Percentiles rank a stretch among this genome's conserved stretches.
These are phyloP conservation scores for Malacoraja senta DNA, from an alignment of 2,797 vertebrate genomes.

Conservation along the genomic window DNA sequence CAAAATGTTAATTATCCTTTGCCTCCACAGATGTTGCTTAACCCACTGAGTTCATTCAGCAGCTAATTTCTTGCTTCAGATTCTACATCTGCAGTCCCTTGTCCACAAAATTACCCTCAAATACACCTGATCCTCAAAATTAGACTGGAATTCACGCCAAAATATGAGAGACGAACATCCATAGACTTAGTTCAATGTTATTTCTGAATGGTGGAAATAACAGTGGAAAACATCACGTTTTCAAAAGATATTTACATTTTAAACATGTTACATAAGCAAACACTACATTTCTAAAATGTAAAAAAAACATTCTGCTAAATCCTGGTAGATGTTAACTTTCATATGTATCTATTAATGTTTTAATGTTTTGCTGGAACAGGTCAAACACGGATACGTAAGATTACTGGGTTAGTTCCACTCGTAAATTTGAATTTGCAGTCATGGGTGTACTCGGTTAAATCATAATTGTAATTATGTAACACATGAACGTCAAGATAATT, in stretches of 20 bases:
- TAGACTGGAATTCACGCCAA: background rate
- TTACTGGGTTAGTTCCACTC: background rate
- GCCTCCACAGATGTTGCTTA: too few relatives aligned
- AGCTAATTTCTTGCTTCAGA: too few relatives aligned
- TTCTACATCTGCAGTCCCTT: too few relatives aligned
- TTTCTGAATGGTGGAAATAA: background rate
- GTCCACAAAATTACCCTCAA: too few relatives aligned
- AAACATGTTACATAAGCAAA: too few relatives aligned
- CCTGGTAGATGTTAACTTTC: background rate
- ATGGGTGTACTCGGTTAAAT: background rate
- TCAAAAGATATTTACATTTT: background rate
- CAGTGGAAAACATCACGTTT: background rate
- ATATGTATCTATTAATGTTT: background rate
- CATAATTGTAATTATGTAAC: background rate
- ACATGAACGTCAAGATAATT: background rate
- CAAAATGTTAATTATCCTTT: too few relatives aligned
- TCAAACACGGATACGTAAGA: background rate
- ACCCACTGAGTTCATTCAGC: too few relatives aligned
- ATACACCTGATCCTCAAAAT: too few relatives aligned
- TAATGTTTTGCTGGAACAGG: background rate
- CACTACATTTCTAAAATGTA: too few relatives aligned
- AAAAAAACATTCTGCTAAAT: background rate
- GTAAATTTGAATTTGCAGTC: background rate
- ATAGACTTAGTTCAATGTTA: background rate
- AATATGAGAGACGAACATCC: background rate